Base-by-base conservation (phyloP, 2,113 vertebrate genomes). In the Seriola rivoliana region DNA sequence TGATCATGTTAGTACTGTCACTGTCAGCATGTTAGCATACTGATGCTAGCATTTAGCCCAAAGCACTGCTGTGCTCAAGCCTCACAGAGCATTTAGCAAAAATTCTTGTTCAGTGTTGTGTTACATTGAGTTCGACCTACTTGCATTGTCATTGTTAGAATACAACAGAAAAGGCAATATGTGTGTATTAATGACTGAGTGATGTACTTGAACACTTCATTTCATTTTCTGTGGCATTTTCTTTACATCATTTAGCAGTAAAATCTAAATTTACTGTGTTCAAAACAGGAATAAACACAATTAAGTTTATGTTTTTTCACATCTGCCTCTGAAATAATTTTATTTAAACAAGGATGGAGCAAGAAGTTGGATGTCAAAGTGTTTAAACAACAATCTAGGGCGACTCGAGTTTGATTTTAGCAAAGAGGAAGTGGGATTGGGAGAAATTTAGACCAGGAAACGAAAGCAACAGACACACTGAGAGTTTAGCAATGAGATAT, bases 361-460 rank as follows among this genome's bases (percentile, higher is more conserved):
- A 52, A 42, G 17, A 48, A 1, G 16, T 16, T 25, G n/a, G 60
- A 58, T 5, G 29, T 59, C 8, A 58, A 38, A 77, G 16, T 29
- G 50, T 21, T 74, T 76, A 19, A 78, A 65, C 21, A 50, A 60
- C 55, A 69, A 23, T 57, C 29, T 29, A 44, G 66, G 19, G 46
- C 32, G 44, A 25, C 2, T n/a, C 8, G 64, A 23, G 19, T 72
- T 40, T 72, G 5, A 48, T 38, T 75, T 36, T 34, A 32, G 17
- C 13, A 74, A 74, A 76, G 60, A 81, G 81, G 88, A 91, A 90
- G 46, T 82, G 46, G 5, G 62, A 81, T 75, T 71, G 59, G 9
- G 62, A 60, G 70, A 29, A 16, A 40, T 66, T 64, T 13, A 38
- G 17, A 83, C 48, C 63, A 64, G 77, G 86, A 93, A 86, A 21